Evolutionary conservation across 2,113 vertebrate genomes (phyloP), one percentile per base, ranked within the genome.

Genomic region (Calypte anna): DNA sequence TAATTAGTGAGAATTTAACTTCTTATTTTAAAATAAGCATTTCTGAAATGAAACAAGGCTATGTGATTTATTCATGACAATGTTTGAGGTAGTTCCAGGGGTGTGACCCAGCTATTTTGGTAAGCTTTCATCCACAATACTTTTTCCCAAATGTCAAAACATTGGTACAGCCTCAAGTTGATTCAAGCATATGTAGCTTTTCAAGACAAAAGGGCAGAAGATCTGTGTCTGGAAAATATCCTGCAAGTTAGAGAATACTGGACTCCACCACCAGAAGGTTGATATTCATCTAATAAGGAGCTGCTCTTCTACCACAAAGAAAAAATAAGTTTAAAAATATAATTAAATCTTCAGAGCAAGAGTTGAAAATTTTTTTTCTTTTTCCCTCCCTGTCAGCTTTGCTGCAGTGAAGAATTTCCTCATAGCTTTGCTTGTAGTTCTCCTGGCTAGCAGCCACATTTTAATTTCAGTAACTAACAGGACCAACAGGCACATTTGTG

Each of bases 401-500:
- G 54, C 66, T 84, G 77, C 94, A 85, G 54, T 91, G 83, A 92
- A 92, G 87, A 92, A 70, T 67, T 87, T 88, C 79, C 72, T 63
- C 25, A 10, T 10, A 33, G 33, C 51, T 82, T 68, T 89, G 46
- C 80, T 86, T 50, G 36, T 21, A 75, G 73, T 73, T 94, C 58
- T 92, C 40, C 74, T 91, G 88, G 76, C 61, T 72, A 78, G 70
- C 33, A 81, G 84, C 62, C 93, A 44, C 25, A 28, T 58, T 31
- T 94, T 90, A 30, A 90, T 90, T 74, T 82, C 85, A 85, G 85
- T 21, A 85, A 48, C 58, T 66, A 43, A 67, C 67, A 82, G 72
- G 78, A 73, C 79, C 75, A 89, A 91, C 46, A 92, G 53, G 44
- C 63, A 33, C 40, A 67, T 87, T 94, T 90, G 28, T 77, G 84